Percentiles rank a stretch among this genome's conserved stretches.
These are phyloP conservation scores for Platycheirus albimanus DNA, from an alignment of 2,888 invertebrate species.

Conservation along the genomic window DNA sequence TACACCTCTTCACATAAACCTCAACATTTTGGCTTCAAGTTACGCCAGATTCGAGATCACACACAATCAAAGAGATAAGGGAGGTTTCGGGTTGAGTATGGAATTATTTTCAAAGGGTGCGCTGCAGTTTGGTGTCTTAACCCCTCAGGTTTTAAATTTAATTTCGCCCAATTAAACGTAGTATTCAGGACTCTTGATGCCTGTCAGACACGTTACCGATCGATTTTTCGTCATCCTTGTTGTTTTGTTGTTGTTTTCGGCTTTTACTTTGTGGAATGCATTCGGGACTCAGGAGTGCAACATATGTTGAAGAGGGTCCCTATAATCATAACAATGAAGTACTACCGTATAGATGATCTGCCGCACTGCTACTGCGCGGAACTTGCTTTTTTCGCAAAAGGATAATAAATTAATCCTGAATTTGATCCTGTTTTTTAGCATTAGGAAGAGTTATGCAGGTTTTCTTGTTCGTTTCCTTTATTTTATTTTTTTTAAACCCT, in stretches of 20 bases:
- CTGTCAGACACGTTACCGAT: conserved; percentile 69
- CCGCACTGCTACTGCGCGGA: conserved; percentile 19
- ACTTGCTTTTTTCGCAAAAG: conserved; percentile 39
- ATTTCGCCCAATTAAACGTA: conserved; percentile 68
- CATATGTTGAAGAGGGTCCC: conserved; percentile 71
- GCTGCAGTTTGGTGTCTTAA: conserved; percentile 4
- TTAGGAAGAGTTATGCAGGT: conserved; percentile 57
- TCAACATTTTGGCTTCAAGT: conserved; percentile 66
- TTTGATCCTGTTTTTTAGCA: conserved; percentile 56
- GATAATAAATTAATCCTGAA: conserved; percentile 73
- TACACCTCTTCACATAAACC: conserved; percentile 69
- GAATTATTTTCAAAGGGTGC: conserved; percentile 57
- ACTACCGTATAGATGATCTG: conserved; percentile 52
- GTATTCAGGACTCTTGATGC: conserved; percentile 60
- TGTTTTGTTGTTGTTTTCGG: conserved; percentile 1
- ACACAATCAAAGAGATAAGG: conserved; percentile 57
- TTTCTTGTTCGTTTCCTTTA: too few species aligned
- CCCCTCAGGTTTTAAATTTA: conserved; percentile 58
- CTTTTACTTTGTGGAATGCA: conserved; percentile 49
- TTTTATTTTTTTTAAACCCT: too few species aligned
- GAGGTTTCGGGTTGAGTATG: conserved; percentile 43
- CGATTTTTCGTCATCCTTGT: conserved; percentile 40
- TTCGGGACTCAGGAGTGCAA: conserved; percentile 55
- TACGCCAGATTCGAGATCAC: conserved; percentile 48
- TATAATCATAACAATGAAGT: conserved; percentile 65